Evolutionary conservation across 2,888 invertebrate genomes (phyloP).

Genomic region (Apocheima hispidaria): DNA sequence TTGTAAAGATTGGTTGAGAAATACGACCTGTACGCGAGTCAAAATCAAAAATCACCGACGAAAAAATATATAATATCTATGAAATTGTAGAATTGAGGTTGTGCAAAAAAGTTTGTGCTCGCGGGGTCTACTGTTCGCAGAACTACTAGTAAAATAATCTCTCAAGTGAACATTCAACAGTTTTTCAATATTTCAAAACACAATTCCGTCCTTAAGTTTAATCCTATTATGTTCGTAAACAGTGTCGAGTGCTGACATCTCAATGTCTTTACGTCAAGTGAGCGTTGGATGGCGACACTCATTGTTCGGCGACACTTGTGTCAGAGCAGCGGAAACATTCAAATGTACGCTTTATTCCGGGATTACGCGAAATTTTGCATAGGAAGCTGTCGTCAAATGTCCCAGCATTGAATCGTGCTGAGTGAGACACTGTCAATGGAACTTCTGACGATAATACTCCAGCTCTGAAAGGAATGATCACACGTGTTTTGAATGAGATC

Average conservation of each 20-base stretch:
- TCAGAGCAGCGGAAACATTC: conserved; percentile 74
- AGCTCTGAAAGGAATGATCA: conserved; percentile 67
- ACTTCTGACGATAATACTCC: conserved; percentile 68
- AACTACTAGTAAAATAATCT: no score
- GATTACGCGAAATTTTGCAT: conserved; percentile 83
- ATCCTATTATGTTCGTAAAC: conserved; percentile 82
- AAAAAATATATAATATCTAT: no score
- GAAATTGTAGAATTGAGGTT: no score
- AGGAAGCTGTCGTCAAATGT: conserved; percentile 81
- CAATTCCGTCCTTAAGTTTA: conserved; percentile 68
- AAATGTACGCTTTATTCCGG: conserved; percentile 78
- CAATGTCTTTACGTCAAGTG: conserved; percentile 71
- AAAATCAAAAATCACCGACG: no score
- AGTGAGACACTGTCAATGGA: conserved; percentile 66
- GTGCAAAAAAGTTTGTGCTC: no score
- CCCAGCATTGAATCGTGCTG: conserved; percentile 64
- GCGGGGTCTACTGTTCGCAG: no score
- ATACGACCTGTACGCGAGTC: no score
- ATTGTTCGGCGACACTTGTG: conserved; percentile 61
- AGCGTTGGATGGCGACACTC: conserved; percentile 64
- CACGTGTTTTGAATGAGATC: conserved; percentile 77
- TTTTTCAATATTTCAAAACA: conserved; percentile 64
- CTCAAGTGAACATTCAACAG: conserved; percentile 53
- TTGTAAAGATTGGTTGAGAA: no score
- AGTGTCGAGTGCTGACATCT: conserved; percentile 68